A percentile compares a stretch with the other conserved stretches of the same genome.
Conservation (phyloP, 1,140 invertebrate genomes). For the Atta cephalotes region DNA sequence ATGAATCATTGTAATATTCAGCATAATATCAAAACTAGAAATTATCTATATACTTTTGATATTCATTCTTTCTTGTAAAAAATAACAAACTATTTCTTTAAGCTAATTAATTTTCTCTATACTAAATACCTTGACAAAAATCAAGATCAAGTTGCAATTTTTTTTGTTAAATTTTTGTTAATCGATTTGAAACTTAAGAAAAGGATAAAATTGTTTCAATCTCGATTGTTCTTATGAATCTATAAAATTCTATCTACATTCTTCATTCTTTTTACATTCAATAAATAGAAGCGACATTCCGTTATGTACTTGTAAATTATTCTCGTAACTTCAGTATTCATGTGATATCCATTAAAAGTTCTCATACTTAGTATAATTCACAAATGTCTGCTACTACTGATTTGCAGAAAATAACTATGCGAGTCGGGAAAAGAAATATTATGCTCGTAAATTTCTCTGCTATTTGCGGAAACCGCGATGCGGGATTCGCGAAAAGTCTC, state of each 20-base stretch:
- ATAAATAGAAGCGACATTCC: neutral
- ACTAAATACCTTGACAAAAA: neutral
- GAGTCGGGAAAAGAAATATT: neutral
- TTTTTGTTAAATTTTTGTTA: neutral
- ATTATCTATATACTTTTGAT: neutral
- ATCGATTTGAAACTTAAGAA: neutral
- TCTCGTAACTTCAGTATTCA: neutral
- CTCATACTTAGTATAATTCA: conserved; percentile 9
- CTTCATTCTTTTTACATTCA: neutral
- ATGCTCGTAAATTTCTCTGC: conserved; percentile 2
- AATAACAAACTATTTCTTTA: neutral
- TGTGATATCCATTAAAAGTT: neutral
- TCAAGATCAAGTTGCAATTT: neutral
- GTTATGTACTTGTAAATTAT: conserved; percentile 4
- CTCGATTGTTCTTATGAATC: neutral
- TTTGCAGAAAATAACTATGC: conserved; percentile 23
- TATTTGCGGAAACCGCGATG: neutral
- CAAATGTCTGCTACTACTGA: conserved; percentile 9
- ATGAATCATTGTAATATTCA: neutral
- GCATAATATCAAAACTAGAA: neutral
- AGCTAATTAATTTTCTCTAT: neutral
- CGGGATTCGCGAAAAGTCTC: neutral
- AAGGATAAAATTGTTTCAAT: neutral
- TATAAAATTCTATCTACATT: neutral
- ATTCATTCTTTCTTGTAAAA: neutral